These are phyloP conservation scores for Donacobius atricapilla DNA, from an alignment of 2,113 vertebrate species.

Conservation along the genomic window DNA sequence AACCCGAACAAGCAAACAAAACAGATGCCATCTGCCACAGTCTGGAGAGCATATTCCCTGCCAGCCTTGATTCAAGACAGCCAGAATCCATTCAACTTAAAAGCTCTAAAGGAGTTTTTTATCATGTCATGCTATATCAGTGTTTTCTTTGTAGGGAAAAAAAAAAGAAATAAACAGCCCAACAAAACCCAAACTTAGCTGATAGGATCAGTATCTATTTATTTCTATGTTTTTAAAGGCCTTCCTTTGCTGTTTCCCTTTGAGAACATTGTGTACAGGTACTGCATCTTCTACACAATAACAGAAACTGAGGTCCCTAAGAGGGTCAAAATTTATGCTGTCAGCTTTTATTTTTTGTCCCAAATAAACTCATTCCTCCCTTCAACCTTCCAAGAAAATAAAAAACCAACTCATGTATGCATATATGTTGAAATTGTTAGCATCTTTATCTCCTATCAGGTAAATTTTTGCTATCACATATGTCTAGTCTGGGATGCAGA, in stretches of 20 bases:
- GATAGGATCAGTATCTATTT: not conserved
- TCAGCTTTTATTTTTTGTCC: not conserved
- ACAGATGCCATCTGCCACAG: conserved; percentile 47
- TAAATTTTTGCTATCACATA: not conserved
- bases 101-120: not conserved
- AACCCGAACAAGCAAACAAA: not conserved
- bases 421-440: not conserved
- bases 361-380: not conserved
- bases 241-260: not conserved
- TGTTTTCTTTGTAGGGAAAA: not conserved
- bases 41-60: not conserved
- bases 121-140: not conserved
- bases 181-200: not conserved
- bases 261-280: not conserved
- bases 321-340: not conserved
- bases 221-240: not conserved
- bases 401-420: not conserved
- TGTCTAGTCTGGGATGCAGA: not conserved
- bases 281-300: not conserved
- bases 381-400: not conserved
- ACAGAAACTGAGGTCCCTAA: not conserved
- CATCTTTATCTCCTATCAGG: not conserved
- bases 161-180: not conserved
- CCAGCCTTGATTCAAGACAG: conserved; percentile 5
- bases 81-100: conserved; percentile 2